Evolutionary conservation across 2,797 vertebrate genomes (phyloP), one percentile per base, ranked within the genome.

Genomic region (Hybognathus amarus): DNA sequence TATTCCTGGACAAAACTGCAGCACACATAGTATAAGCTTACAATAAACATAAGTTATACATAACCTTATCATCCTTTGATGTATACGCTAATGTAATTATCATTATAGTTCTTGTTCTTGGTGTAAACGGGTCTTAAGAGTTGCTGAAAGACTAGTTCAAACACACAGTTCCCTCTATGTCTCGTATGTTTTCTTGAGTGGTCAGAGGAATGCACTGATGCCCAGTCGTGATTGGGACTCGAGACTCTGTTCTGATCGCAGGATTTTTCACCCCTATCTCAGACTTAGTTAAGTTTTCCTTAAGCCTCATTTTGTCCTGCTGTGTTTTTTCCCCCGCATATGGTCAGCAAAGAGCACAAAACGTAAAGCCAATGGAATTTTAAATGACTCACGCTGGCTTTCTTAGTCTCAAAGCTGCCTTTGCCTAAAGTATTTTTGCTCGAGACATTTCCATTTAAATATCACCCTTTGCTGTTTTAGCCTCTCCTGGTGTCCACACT

Each of bases 391-490:
- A 91, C 84, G 7, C 83, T 78, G 84, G 68, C 81, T 89, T 84
- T 87, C 84, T 80, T 84, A 86, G 77, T 87, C 80, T 76, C 74
- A 89, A 83, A 88, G 11, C 77, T 89, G 85, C 81, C 88, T 30
- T 63, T 61, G 12, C n/a, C 24, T 82, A n/a, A 69, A 80, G 36
- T 56, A 75, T 82, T 74, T 82, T 83, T 71, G 79, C 54, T 54
- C 36, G 12, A 87, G 89, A 91, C 92, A 74, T 93, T 93, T 93
- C 91, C 91, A 90, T 91, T 82, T 89, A 77, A 86, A 81, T 73
- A 90, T 88, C 87, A 78, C 61, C 80, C 74, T 47, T 47, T 47
- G 45, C 45, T 47, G 45, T 47, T 47, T 47, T 47, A 47, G 45
- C 45, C 15, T 38, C 50, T 71, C 54, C n/a, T 27, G 18, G 64